These are phyloP conservation scores for Melanophora roralis DNA, from an alignment of 2,888 invertebrate genomes.

Conservation along the genomic window DNA sequence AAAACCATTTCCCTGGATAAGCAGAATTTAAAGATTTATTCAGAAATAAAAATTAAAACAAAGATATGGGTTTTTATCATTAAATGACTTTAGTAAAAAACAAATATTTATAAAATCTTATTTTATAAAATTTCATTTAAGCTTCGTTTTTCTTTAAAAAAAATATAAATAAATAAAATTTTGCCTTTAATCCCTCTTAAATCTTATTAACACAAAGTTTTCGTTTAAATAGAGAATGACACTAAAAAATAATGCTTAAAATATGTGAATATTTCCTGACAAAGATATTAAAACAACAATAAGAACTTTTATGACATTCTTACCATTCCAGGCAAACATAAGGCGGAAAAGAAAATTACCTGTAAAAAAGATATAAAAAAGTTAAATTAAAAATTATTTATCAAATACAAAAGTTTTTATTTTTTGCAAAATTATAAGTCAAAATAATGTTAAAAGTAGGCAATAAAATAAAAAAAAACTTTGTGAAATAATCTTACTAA, in stretches of 20 bases:
- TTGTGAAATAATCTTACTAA: no score
- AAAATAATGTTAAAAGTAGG: neutral
- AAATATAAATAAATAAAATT: neutral
- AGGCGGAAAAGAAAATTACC: conserved; percentile 3
- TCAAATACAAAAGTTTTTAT: neutral
- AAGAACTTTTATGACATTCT: neutral
- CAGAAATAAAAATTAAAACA: no score
- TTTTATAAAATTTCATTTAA: no score
- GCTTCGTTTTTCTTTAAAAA: no score
- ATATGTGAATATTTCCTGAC: neutral
- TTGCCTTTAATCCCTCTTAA: no score
- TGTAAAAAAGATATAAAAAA: conserved; percentile 10
- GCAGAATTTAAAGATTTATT: no score
- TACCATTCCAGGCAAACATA: neutral
- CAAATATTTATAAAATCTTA: no score
- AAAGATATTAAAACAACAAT: neutral
- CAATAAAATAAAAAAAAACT: no score
- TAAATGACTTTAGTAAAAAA: no score
- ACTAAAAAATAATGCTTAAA: neutral
- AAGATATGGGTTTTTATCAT: no score
- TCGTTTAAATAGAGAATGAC: neutral
- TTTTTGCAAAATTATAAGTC: neutral
- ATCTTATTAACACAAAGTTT: no score
- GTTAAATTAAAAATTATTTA: neutral
- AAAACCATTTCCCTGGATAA: no score